Conservation (phyloP, 1,140 invertebrate genomes). For the Chrysopa pallens region DNA sequence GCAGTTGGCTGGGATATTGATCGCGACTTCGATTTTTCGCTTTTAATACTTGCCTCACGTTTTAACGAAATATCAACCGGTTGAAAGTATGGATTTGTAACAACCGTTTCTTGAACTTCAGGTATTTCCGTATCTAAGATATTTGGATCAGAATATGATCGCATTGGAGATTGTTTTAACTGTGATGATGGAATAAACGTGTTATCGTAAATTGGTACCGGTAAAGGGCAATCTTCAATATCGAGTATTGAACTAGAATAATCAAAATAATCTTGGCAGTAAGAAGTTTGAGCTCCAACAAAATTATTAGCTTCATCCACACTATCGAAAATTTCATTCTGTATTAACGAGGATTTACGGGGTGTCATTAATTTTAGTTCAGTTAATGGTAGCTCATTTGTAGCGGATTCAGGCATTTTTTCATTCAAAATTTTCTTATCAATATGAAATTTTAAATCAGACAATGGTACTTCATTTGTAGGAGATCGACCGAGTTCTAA, state of each 20-base stretch:
- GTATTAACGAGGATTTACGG: too few species aligned
- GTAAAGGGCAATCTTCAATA: too few species aligned
- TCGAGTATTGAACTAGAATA: too few species aligned
- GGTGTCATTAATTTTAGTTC: slow-evolving; percentile 14
- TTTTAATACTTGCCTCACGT: not conserved
- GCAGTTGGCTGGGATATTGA: not conserved
- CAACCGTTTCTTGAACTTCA: slow-evolving; percentile 9
- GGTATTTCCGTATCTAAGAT: slow-evolving; percentile 14
- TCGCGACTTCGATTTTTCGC: slow-evolving; percentile 4
- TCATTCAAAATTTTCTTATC: not conserved
- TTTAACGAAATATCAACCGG: slow-evolving; percentile 2
- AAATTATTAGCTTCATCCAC: too few species aligned
- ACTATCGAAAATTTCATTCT: too few species aligned
- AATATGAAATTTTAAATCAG: slow-evolving; percentile 4
- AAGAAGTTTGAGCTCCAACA: too few species aligned
- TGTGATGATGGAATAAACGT: too few species aligned
- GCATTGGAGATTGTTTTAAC: not conserved
- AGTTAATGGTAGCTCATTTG: slow-evolving; percentile 27
- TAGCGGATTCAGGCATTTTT: slow-evolving; percentile 13
- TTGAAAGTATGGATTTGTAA: slow-evolving; percentile 5
- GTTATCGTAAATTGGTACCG: too few species aligned
- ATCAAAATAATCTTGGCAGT: too few species aligned
- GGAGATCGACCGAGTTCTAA: slow-evolving; percentile 4
- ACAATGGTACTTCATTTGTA: slow-evolving; percentile 4
- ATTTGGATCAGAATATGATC: slow-evolving; percentile 21